phyloP scores from a whole-genome alignment of 2,113 vertebrate genomes.

The Paratilapia polleni region DNA sequence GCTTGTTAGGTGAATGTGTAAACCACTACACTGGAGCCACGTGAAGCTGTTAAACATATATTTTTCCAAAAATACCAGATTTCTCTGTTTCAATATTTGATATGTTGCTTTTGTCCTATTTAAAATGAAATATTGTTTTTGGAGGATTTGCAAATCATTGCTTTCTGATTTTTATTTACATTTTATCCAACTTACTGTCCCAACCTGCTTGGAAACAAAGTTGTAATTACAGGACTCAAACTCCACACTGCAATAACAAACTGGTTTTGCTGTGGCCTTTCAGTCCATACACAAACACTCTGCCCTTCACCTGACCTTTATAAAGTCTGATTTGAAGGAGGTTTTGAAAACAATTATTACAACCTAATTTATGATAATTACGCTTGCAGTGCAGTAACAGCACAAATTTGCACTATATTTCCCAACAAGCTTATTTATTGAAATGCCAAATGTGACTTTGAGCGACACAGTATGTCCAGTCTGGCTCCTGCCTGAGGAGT shows the following conservation, averaged over 20 bases:
- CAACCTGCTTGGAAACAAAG: neutral
- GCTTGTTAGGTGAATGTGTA: no score
- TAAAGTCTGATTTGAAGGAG: neutral
- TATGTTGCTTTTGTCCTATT: no score
- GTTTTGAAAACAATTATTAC: neutral
- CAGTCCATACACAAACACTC: neutral
- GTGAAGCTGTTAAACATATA: neutral
- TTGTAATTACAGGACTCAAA: neutral
- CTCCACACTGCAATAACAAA: neutral
- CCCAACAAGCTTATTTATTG: neutral
- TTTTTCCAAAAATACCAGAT: no score
- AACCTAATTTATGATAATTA: slow-evolving; percentile 1
- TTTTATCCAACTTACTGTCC: no score
- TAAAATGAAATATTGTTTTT: no score
- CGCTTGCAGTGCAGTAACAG: neutral
- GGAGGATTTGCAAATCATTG: neutral
- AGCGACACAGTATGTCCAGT: slow-evolving; percentile 25
- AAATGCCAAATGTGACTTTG: neutral
- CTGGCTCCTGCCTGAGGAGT: neutral
- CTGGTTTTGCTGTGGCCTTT: neutral
- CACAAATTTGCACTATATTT: neutral
- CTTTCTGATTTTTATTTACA: neutral
- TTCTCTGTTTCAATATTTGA: no score
- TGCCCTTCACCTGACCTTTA: neutral
- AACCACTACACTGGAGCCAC: no score